Evolutionary conservation across 2,888 invertebrate genomes (phyloP), one percentile per base, ranked within the genome.

Genomic region (Cheilosia variabilis): DNA sequence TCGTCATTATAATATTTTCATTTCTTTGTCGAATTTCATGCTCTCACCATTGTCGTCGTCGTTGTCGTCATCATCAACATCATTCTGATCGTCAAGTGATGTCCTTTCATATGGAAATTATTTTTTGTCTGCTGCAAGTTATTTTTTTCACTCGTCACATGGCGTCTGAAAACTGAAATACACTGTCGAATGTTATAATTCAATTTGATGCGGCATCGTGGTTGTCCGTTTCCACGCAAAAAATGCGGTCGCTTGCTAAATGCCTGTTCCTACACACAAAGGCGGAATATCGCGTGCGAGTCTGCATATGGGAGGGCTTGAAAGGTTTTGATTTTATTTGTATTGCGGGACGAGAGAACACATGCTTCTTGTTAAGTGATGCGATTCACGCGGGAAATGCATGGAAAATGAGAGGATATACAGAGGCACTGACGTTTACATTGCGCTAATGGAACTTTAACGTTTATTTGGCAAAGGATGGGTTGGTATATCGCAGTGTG

Each of bases 101-200:
- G 81, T 81, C 76, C 80, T 80, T 86, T 86, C 76, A 80, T 66
- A 86, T 81, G 86, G 76, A 86, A 76, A 80, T 78, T 80, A 62
- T 60, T 71, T 50, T 53, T 60, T 43, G n/a, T 45, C 43, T 13
- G 50, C 47, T 62, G 60, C 31, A 60, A 72, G 53, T 65, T 62
- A 73, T 83, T 73, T 78, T 19, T 63, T 57, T 50, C 4, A 0
- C 34, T 27, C 17, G 31, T 52, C 17, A 62, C 17, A 24, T 34
- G 15, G 71, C 62, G 62, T 57, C 55, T 66, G 63, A 45, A 79
- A 69, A 52, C 55, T 66, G 63, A 45, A 79, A 69, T 45, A 47
- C 37, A 37, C 55, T 60, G 69, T 80, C 58, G 66, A 72, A 77
- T 76, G 71, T n/a, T n/a, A n/a, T 77, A 76, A 86, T 80, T 86